Conservation (phyloP, 2,888 invertebrate genomes). For the Formica aserva region DNA sequence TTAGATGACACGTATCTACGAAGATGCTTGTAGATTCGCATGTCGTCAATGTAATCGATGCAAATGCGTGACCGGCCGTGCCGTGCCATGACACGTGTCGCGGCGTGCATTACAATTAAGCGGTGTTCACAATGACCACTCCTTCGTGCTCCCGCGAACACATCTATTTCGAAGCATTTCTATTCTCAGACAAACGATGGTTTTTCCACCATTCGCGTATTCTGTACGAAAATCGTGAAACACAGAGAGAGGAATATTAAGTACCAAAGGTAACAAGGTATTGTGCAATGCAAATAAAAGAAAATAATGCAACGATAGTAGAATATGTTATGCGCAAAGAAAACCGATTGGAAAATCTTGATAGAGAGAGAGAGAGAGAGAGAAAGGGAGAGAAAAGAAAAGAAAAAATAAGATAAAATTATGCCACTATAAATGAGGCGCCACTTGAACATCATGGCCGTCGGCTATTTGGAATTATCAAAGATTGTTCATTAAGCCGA, state of each 20-base stretch:
- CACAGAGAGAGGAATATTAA: slow-evolving; percentile 40
- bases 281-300: not conserved
- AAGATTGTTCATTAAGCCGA: slow-evolving; percentile 19
- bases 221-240: slow-evolving; percentile 37
- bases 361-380: not conserved
- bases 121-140: slow-evolving; percentile 68
- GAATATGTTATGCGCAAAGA: slow-evolving; percentile 5
- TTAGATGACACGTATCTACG: slow-evolving; percentile 67
- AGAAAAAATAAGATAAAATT: slow-evolving; percentile 4
- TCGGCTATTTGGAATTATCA: slow-evolving; percentile 17
- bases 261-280: not conserved
- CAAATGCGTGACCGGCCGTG: slow-evolving; percentile 73
- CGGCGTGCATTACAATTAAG: slow-evolving; percentile 72
- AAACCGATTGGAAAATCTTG: not conserved
- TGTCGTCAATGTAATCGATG: slow-evolving; percentile 77
- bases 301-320: not conserved
- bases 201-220: slow-evolving; percentile 50
- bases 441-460: not conserved
- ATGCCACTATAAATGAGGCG: not conserved
- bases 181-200: slow-evolving; percentile 4
- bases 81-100: slow-evolving; percentile 72
- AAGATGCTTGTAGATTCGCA: slow-evolving; percentile 75
- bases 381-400: not conserved
- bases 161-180: slow-evolving; percentile 14
- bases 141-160: slow-evolving; percentile 39